Percentiles rank a stretch among this genome's conserved stretches.
Conservation (phyloP, 1,140 invertebrate species). For the Drosophila saltans region DNA sequence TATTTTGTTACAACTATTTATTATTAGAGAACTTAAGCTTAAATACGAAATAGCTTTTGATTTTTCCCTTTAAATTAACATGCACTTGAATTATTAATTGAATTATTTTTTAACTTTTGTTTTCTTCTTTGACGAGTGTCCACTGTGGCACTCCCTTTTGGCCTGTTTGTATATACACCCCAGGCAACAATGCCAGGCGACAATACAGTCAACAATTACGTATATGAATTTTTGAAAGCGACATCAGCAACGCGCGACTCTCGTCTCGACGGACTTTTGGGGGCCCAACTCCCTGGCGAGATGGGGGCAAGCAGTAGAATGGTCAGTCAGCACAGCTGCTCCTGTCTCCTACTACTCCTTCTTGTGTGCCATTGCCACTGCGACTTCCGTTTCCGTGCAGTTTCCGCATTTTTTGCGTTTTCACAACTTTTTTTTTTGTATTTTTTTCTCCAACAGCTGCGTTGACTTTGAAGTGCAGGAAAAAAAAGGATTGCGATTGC, state of each 20-base stretch:
- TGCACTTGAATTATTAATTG: too few species aligned
- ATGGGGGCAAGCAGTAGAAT: neutral
- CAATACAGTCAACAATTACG: conserved; percentile 81
- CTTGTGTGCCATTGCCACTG: conserved; percentile 61
- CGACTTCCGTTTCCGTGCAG: conserved; percentile 80
- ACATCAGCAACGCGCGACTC: conserved; percentile 63
- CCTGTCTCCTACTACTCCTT: conserved; percentile 28
- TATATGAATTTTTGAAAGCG: conserved; percentile 81
- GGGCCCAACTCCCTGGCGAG: neutral
- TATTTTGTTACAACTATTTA: too few species aligned
- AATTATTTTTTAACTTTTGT: too few species aligned
- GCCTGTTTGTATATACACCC: conserved; percentile 16
- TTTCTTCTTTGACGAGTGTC: neutral
- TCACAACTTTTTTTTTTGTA: conserved; percentile 32
- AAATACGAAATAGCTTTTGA: too few species aligned
- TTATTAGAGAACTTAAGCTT: too few species aligned
- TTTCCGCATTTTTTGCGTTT: conserved; percentile 64
- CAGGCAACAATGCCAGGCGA: conserved; percentile 63
- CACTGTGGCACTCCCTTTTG: conserved; percentile 49
- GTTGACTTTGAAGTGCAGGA: conserved; percentile 72
- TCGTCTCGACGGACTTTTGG: conserved; percentile 37
- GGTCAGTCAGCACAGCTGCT: conserved; percentile 50
- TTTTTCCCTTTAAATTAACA: too few species aligned
- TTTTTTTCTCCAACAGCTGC: conserved; percentile 60
- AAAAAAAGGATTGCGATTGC: conserved; percentile 44